phyloP scores from a whole-genome alignment of 2,888 invertebrate species.

The Neoscelio sp. region DNA sequence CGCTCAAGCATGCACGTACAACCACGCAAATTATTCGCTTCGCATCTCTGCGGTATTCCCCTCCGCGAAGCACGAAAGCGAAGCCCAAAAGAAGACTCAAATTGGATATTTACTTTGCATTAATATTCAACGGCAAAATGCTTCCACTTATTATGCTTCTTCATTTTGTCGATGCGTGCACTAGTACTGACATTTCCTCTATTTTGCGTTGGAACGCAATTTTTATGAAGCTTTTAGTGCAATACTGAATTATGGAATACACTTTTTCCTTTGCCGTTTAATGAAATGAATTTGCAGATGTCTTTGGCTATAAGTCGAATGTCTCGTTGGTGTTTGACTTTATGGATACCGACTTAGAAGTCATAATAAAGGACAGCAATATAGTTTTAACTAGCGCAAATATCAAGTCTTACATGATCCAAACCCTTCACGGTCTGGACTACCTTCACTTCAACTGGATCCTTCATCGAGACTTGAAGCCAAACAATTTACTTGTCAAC shows the following conservation, averaged over 20 bases:
- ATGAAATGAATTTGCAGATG: conserved; percentile 92
- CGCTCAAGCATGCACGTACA: conserved; percentile 44
- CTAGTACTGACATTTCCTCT: no score
- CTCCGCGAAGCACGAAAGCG: conserved; percentile 42
- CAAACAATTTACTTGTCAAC: conserved; percentile 98
- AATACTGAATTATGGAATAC: no score
- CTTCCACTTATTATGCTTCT: conserved; percentile 39
- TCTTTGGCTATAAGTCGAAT: conserved; percentile 99
- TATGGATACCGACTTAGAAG: conserved; percentile 99
- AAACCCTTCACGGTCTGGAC: conserved; percentile 97
- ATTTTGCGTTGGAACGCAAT: no score
- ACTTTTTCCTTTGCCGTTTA: no score
- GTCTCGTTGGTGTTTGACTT: conserved; percentile 99
- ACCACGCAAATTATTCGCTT: conserved; percentile 59
- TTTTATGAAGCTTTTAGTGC: no score
- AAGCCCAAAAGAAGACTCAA: conserved; percentile 46
- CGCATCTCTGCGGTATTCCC: conserved; percentile 40
- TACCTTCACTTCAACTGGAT: conserved; percentile 98
- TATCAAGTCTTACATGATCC: conserved; percentile 97
- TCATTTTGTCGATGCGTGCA: no score
- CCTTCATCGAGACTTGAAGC: conserved; percentile 98
- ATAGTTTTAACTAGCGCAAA: conserved; percentile 96
- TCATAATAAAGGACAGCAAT: conserved; percentile 93
- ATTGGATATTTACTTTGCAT: conserved; percentile 61
- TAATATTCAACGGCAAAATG: conserved; percentile 51